These are phyloP conservation scores for Coenonympha arcania DNA, from an alignment of 2,888 invertebrate species.

Conservation along the genomic window DNA sequence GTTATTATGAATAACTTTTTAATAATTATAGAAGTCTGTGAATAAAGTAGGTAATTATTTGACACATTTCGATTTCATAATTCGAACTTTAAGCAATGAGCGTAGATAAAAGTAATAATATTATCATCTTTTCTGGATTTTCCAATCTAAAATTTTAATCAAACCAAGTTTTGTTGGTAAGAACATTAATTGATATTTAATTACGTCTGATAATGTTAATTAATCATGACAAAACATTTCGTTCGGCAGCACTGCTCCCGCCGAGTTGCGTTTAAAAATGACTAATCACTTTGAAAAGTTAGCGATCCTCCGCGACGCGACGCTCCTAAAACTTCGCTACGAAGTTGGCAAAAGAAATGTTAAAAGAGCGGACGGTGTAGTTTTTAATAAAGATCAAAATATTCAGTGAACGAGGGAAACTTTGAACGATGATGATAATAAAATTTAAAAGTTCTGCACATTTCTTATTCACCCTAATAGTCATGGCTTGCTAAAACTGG, in stretches of 20 bases:
- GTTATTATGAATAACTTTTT: no score
- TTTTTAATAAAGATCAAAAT: conserved; percentile 2
- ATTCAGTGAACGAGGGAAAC: not conserved
- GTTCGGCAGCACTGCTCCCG: conserved; percentile 2
- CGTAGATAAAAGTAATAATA: no score
- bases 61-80: no score
- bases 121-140: no score
- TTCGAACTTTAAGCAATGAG: no score
- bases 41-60: no score
- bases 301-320: not conserved
- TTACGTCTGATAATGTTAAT: conserved; percentile 15
- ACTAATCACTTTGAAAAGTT: conserved; percentile 18
- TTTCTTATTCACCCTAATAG: no score
- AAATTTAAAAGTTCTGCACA: not conserved
- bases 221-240: conserved; percentile 18
- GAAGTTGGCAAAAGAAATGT: conserved; percentile 3
- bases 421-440: not conserved
- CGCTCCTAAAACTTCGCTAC: not conserved
- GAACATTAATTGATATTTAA: conserved; percentile 18
- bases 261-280: conserved; percentile 14
- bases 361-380: not conserved
- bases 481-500: no score
- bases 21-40: no score
- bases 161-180: conserved; percentile 9
- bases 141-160: no score